These are phyloP conservation scores for Sipha maydis DNA, from an alignment of 2,888 invertebrate genomes.

Conservation along the genomic window DNA sequence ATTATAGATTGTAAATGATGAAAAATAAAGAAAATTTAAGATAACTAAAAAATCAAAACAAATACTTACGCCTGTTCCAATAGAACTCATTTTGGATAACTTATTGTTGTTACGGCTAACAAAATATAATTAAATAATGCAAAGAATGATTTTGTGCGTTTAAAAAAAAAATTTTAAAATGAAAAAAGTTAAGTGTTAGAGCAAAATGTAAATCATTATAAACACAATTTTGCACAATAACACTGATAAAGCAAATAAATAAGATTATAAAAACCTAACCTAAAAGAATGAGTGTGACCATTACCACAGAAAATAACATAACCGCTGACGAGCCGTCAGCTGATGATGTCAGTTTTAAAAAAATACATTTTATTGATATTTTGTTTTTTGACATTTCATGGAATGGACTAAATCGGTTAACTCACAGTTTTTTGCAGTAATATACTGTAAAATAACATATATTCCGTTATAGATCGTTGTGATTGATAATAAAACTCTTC, in stretches of 20 bases:
- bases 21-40: not conserved
- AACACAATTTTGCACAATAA: conserved; percentile 24
- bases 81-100: conserved; percentile 83
- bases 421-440: too few relatives aligned
- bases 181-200: not conserved
- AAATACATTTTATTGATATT: too few relatives aligned
- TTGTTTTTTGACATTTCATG: too few relatives aligned
- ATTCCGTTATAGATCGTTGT: too few relatives aligned
- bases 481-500: too few relatives aligned
- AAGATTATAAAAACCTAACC: conserved; percentile 54
- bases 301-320: not conserved
- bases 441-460: too few relatives aligned
- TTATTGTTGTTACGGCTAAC: not conserved
- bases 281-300: conserved; percentile 40
- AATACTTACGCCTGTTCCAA: conserved; percentile 89
- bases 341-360: too few relatives aligned
- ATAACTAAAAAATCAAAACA: conserved; percentile 12
- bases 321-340: too few relatives aligned
- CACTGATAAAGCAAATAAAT: conserved; percentile 60
- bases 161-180: not conserved
- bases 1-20: conserved; percentile 1
- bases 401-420: too few relatives aligned
- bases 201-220: not conserved
- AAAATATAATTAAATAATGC: not conserved
- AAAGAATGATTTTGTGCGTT: not conserved